Base-by-base conservation (phyloP, 1,140 invertebrate genomes). In the Lucilia cuprina region DNA sequence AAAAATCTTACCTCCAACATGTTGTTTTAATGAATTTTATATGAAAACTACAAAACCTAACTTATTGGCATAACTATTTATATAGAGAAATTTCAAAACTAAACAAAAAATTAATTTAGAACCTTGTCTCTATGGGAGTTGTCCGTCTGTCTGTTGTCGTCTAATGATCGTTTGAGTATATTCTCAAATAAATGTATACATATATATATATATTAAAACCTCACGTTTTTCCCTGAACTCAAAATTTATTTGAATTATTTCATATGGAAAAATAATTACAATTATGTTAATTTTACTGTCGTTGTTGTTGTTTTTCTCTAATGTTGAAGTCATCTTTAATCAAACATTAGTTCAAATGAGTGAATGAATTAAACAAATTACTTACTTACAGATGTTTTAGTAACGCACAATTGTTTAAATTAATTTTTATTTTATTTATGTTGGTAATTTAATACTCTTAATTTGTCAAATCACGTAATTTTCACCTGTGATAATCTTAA, bases 221-320 rank as follows among this genome's bases (percentile, higher is more conserved):
- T 80, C 77, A 80, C 77, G 77, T 80, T 80, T 80, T 80, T 80
- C 77, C 77, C 77, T 80, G 77, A 80, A 80, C 77, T 80, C 77
- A 21, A 49, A 50, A 80, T 49, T 49, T 49, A 49, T 78, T 80
- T 80, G 41, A 80, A 50, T 49, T 49, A 80, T 80, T 80, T 80
- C 41, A 80, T 80, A 80, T 80, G 77, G 77, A 80, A 80, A 80
- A 49, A 70, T 70, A 70, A 70, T 70, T 70, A 70, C 65, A 2
- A 21, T 70, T 65, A 65, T 65, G 17, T 70, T 80, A 77, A 30
- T 17, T 77, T 41, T 41, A 41, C 35, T 41, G 13, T 77, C 7
- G 34, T 8, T 17, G 30, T 30, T 74, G 21, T 74, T 25, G 19
- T 74, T 74, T 74, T 17, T 14, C 14, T 5, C 13, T 14, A 60